Evolutionary conservation across 1,140 invertebrate species (phyloP).

Genomic region (Orius insidiosus): DNA sequence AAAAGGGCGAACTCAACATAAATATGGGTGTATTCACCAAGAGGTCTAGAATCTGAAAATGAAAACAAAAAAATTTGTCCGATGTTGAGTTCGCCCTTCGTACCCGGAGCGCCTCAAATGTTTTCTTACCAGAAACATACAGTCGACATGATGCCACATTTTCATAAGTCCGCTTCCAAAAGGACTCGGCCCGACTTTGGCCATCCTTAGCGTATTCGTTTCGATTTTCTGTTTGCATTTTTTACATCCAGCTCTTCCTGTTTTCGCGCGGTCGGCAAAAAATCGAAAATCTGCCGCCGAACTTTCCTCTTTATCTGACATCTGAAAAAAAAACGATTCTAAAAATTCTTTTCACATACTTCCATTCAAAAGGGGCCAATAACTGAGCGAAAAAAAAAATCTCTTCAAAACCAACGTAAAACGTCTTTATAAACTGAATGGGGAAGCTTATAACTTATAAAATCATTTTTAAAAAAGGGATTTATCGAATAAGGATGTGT

Average conservation of each 20-base stretch:
- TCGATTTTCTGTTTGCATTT: conserved; percentile 68
- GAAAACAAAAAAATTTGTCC: conserved; percentile 1
- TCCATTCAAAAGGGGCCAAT: too few relatives aligned
- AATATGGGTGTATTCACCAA: too few relatives aligned
- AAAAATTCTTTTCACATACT: too few relatives aligned
- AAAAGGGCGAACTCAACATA: too few relatives aligned
- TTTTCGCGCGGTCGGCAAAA: conserved; percentile 54
- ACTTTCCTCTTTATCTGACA: conserved; percentile 6
- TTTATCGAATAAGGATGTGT: too few relatives aligned
- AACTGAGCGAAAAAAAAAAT: too few relatives aligned
- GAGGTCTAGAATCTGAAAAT: too few relatives aligned
- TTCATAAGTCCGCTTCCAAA: conserved; percentile 63
- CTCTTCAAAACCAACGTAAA: too few relatives aligned
- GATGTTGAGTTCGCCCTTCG: conserved; percentile 4
- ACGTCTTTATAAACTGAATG: too few relatives aligned
- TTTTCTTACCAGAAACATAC: conserved; percentile 54
- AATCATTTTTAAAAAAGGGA: too few relatives aligned
- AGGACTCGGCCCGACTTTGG: conserved; percentile 56
- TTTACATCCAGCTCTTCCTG: conserved; percentile 65
- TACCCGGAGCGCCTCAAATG: not conserved
- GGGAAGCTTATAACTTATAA: too few relatives aligned
- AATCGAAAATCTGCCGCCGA: conserved; percentile 1
- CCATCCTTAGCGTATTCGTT: conserved; percentile 50
- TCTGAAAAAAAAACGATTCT: not conserved
- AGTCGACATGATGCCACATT: conserved; percentile 62